Evolutionary conservation across 2,797 vertebrate genomes (phyloP).

Genomic region (Lepilemur ruficaudatus): DNA sequence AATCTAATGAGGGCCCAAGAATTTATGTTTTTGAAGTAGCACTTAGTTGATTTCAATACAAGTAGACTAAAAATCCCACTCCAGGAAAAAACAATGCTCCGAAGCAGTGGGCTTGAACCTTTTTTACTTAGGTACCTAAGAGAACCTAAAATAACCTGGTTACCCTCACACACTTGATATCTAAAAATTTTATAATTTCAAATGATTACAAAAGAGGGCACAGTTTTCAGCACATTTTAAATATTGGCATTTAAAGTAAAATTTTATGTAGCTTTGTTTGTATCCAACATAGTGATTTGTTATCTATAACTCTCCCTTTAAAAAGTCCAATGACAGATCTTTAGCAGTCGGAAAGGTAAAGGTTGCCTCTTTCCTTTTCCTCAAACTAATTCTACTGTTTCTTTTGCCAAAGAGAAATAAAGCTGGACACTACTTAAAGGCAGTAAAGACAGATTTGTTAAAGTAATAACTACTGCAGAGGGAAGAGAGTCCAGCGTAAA

Average conservation of each 20-base stretch:
- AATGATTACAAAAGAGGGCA: neutral
- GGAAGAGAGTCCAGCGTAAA: neutral
- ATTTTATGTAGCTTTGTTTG: neutral
- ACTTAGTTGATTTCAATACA: neutral
- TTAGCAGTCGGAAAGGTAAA: neutral
- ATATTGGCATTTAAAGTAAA: neutral
- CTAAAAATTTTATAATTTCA: neutral
- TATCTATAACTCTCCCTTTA: neutral
- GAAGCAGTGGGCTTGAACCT: neutral
- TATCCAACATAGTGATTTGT: neutral
- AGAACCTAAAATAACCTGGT: neutral
- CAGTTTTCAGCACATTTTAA: neutral
- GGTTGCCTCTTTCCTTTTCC: neutral
- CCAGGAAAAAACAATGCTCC: neutral
- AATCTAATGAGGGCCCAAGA: neutral
- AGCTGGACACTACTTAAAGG: neutral
- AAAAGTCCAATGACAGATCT: neutral
- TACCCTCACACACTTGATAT: neutral
- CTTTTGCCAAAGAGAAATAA: neutral
- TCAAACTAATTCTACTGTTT: neutral
- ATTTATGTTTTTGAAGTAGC: neutral
- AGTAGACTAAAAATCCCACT: neutral
- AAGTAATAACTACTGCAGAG: too few species aligned
- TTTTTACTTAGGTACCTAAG: neutral
- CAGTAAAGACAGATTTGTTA: neutral